A percentile compares a stretch with the other conserved stretches of the same genome.
Evolutionary conservation across 2,888 invertebrate species (phyloP).

Genomic region (Drosophila putrida): DNA sequence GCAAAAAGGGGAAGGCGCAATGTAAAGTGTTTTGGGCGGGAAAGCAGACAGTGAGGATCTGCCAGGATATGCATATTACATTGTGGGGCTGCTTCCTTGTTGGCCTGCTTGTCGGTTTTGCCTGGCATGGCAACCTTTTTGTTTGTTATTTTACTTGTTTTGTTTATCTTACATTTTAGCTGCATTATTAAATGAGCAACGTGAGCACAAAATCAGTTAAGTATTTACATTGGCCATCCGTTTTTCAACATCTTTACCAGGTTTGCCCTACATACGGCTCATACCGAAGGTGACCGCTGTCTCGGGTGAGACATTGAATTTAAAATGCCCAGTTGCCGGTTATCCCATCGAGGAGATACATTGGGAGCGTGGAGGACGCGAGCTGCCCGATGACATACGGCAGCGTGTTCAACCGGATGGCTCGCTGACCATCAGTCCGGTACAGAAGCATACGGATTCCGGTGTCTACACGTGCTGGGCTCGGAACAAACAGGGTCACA

Average conservation of each 20-base stretch:
- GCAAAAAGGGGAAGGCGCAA: constrained; percentile 18
- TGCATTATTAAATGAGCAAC: constrained; percentile 75
- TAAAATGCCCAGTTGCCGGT: constrained; percentile 93
- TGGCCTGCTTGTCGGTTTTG: constrained; percentile 1
- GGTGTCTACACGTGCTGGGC: constrained; percentile 94
- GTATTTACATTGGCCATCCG: constrained; percentile 57
- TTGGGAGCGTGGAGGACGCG: constrained; percentile 91
- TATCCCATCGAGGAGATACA: constrained; percentile 93
- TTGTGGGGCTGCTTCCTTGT: constrained; percentile 55
- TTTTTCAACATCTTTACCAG: constrained; percentile 83
- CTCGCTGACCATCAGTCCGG: constrained; percentile 90
- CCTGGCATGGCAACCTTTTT: constrained; percentile 23
- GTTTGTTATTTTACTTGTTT: constrained; percentile 30
- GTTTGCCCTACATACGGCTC: constrained; percentile 91
- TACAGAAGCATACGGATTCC: constrained; percentile 91
- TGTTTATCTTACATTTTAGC: constrained; percentile 52
- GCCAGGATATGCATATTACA: constrained; percentile 75
- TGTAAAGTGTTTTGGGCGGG: constrained; percentile 65
- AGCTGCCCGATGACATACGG: constrained; percentile 92
- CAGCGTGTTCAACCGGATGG: constrained; percentile 91
- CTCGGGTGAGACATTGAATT: constrained; percentile 90
- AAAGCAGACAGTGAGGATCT: constrained; percentile 36
- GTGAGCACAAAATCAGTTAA: constrained; percentile 69
- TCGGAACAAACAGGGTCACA: constrained; percentile 91
- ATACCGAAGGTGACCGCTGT: constrained; percentile 93